Evolutionary conservation across 2,797 vertebrate genomes (phyloP).

Genomic region (Myotis vivesi): DNA sequence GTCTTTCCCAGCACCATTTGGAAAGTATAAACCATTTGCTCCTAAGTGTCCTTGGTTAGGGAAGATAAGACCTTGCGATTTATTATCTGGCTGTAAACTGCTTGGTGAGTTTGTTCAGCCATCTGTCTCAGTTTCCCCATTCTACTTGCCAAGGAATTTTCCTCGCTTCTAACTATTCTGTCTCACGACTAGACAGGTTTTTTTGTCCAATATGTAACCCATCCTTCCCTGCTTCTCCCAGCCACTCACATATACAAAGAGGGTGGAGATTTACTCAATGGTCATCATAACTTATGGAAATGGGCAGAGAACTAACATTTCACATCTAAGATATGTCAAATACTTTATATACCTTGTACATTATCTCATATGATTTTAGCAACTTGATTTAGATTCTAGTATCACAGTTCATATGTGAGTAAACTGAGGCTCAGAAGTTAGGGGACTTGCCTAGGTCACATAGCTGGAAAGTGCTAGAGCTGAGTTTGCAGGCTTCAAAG

Average conservation of each 20-base stretch:
- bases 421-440: conserved; percentile 1
- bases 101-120: not conserved
- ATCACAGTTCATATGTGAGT: not conserved
- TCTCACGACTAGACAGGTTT: not conserved
- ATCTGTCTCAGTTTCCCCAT: not conserved
- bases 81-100: not conserved
- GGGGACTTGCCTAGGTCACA: not conserved
- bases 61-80: not conserved
- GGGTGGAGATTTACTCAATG: not conserved
- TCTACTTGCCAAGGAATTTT: not conserved
- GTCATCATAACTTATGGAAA: not conserved
- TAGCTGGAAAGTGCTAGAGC: not conserved
- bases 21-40: not conserved
- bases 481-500: not conserved
- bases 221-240: not conserved
- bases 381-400: not conserved
- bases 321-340: not conserved
- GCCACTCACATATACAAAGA: not conserved
- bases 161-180: not conserved
- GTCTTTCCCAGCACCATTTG: not conserved
- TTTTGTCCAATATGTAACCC: not conserved
- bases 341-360: not conserved
- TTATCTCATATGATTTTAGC: not conserved
- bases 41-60: not conserved
- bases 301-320: not conserved